phyloP scores from a whole-genome alignment of 1,140 invertebrate species.

The Yoshiicerus persimilis region DNA sequence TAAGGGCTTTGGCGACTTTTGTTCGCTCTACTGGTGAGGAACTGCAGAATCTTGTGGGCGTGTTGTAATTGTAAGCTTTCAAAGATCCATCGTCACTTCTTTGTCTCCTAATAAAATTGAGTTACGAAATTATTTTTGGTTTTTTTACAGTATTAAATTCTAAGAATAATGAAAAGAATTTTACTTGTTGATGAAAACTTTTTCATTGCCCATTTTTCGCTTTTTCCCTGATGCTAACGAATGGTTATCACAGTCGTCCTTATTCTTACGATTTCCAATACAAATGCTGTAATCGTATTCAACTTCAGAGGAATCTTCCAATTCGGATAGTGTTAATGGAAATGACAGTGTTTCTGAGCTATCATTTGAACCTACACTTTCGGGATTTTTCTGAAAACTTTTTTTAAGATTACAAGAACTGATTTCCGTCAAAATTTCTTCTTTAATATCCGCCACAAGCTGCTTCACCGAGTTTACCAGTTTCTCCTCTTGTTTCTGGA shows the following conservation, averaged over 20 bases:
- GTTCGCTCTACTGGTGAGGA: background rate
- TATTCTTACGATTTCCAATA: background rate
- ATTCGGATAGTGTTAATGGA: background rate
- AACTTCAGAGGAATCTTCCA: background rate
- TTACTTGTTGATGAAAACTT: background rate
- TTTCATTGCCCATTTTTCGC: background rate
- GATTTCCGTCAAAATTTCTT: background rate
- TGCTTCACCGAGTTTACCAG: background rate
- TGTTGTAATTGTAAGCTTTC: background rate
- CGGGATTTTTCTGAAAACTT: background rate
- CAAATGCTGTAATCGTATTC: background rate
- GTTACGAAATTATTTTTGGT: background rate
- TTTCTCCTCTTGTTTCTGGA: background rate
- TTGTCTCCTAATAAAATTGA: background rate
- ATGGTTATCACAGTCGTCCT: background rate
- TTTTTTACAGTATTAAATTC: background rate
- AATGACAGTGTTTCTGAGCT: background rate
- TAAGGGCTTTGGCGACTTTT: background rate
- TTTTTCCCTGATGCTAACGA: background rate
- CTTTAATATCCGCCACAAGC: background rate
- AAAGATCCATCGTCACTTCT: background rate
- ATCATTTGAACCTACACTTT: background rate
- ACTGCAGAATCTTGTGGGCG: background rate
- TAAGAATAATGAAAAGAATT: background rate
- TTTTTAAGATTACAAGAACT: background rate